These are phyloP conservation scores for Pachypeltis micranthus DNA, from an alignment of 1,140 invertebrate species.

Conservation along the genomic window DNA sequence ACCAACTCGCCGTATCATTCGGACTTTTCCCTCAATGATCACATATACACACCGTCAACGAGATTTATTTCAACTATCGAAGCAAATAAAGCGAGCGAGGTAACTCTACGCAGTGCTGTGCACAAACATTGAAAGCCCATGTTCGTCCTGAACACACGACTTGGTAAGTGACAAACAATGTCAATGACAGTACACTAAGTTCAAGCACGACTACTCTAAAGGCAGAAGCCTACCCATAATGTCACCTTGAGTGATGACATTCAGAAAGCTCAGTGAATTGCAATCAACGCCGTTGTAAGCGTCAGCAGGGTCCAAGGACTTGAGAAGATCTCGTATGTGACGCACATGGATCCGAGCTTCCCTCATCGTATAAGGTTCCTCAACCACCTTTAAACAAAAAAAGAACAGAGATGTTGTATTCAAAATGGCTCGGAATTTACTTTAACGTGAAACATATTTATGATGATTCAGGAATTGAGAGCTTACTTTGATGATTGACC, in stretches of 20 bases:
- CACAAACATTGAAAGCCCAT: no score
- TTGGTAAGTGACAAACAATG: no score
- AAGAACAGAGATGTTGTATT: background rate
- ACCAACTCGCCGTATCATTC: no score
- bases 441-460: background rate
- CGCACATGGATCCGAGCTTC: constrained; percentile 95
- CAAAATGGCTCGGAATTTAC: background rate
- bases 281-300: constrained; percentile 93
- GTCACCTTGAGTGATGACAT: constrained; percentile 85
- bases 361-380: constrained; percentile 94
- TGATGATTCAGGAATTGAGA: background rate
- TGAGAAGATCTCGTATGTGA: constrained; percentile 89
- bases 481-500: constrained; percentile 77
- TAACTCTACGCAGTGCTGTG: no score
- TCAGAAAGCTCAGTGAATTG: constrained; percentile 88
- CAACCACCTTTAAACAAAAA: constrained; percentile 47
- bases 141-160: no score
- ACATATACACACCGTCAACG: no score
- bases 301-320: constrained; percentile 84
- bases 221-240: constrained; percentile 42
- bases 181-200: no score
- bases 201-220: no score
- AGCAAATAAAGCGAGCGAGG: no score
- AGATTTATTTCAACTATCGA: no score
- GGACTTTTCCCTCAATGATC: no score